A percentile compares a stretch with the other conserved stretches of the same genome.
Evolutionary conservation across 2,797 vertebrate species (phyloP).

Genomic region (Anas acuta): DNA sequence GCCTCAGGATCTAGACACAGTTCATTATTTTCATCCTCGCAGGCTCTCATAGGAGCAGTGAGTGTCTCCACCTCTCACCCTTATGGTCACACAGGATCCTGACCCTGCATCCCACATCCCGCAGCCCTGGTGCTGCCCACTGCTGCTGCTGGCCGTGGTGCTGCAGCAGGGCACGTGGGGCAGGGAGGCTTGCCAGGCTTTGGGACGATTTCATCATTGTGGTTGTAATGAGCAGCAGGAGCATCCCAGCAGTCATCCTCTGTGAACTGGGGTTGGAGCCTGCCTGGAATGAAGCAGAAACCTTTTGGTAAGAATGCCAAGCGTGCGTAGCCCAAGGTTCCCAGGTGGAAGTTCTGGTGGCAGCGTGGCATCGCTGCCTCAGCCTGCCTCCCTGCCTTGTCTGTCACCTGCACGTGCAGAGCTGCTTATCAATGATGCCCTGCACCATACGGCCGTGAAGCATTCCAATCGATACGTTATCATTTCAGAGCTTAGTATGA

Average conservation of each 20-base stretch:
- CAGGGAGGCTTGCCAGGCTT: too few relatives aligned
- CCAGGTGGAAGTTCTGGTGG: fast-evolving
- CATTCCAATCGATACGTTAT: constrained; percentile 22
- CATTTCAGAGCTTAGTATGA: constrained; percentile 1
- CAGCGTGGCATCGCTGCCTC: background rate
- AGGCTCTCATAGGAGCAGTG: background rate
- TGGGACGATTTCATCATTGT: too few relatives aligned
- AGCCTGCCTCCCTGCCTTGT: fast-evolving
- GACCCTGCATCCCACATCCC: too few relatives aligned
- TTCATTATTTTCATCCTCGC: background rate
- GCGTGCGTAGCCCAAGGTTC: background rate
- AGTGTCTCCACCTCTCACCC: background rate
- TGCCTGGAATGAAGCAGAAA: background rate
- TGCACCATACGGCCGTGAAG: background rate
- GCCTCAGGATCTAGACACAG: background rate
- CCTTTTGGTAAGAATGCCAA: fast-evolving
- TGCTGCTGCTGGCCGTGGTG: too few relatives aligned
- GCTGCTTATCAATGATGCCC: background rate
- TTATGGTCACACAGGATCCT: too few relatives aligned
- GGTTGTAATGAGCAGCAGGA: background rate
- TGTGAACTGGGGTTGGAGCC: fast-evolving
- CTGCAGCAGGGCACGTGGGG: too few relatives aligned
- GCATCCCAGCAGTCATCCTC: fast-evolving
- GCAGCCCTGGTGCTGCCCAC: too few relatives aligned
- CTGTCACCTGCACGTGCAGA: constrained; percentile 18